phyloP scores from a whole-genome alignment of 2,113 vertebrate genomes.

The Sterna hirundo region DNA sequence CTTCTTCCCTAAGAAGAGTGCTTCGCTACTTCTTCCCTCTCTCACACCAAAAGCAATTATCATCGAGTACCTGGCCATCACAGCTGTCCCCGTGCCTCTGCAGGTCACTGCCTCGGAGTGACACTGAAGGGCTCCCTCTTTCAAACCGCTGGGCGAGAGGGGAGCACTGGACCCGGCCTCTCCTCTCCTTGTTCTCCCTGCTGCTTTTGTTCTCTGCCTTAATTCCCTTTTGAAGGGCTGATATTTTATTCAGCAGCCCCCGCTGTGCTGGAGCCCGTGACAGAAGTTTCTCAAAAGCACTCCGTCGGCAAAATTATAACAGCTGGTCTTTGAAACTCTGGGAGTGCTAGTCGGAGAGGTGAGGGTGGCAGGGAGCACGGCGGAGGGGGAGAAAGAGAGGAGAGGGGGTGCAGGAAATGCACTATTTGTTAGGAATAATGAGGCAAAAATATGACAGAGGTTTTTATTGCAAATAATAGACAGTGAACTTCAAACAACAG shows the following conservation, averaged over 20 bases:
- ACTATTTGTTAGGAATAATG: constrained; percentile 82
- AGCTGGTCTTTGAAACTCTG: constrained; percentile 81
- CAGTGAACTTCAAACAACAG: constrained; percentile 80
- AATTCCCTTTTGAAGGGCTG: constrained; percentile 77
- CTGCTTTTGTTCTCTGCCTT: constrained; percentile 67
- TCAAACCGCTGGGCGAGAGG: neutral
- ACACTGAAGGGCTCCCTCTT: neutral
- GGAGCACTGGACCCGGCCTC: neutral
- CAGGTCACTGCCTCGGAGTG: neutral
- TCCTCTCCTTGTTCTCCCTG: constrained; percentile 45
- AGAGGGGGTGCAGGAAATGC: constrained; percentile 34
- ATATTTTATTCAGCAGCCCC: constrained; percentile 83
- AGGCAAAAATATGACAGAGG: constrained; percentile 80
- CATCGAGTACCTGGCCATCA: neutral
- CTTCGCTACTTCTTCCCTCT: neutral
- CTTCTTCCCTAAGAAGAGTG: neutral
- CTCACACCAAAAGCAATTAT: neutral
- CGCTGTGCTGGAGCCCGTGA: constrained; percentile 64
- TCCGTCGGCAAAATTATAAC: constrained; percentile 76
- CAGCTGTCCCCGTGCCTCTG: neutral
- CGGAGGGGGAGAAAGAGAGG: neutral
- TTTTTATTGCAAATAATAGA: constrained; percentile 83
- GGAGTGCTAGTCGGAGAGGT: constrained; percentile 58
- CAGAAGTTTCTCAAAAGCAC: constrained; percentile 77
- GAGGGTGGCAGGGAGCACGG: constrained; percentile 49